Base-by-base conservation (phyloP, 2,888 invertebrate genomes). In the Oligia fasciuncula region DNA sequence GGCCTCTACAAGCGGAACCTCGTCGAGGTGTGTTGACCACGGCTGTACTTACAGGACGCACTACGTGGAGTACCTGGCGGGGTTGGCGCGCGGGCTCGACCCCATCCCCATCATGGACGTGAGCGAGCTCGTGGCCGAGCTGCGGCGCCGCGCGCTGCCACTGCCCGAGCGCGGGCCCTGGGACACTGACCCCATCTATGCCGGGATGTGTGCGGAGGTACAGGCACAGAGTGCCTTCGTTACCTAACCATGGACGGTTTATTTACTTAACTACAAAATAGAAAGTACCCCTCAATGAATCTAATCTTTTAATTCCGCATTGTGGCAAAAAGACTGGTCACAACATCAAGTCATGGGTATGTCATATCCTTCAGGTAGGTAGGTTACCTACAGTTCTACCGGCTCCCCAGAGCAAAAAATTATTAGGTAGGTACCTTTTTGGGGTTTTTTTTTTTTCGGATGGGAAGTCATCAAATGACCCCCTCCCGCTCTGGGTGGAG, bases 31-130 rank as follows among this genome's bases (percentile, higher is more conserved):
- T 93, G 95, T 94, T 93, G 88, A 92, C 90, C 79, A 79, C 85
- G 83, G 84, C 71, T 90, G 73, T 91, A 90, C 93, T 96, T 97
- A 83, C 97, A 99, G 99, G 97, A 97, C 97, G 94, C 99, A 99
- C 97, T 99, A 99, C 97, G 98, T 99, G 95, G 99, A 99, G 97
- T 99, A 99, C 97, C 97, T 99, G 97, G 99, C 99, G 94, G 98
- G 97, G 91, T 97, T 98, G 95, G 98, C 99, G 96, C 98, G 98
- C 95, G 97, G 97, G 92, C 97, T 99, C 95, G 99, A 99, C 97
- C 99, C 99, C 11, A 97, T 99, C 92, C 97, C 98, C 89, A 98
- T 99, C 93, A 98, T 99, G 97, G 98, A 98, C 94, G 97, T 98
- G 94, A 97, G 98, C 90, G 99, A 99, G 94, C 98, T 99, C 92